phyloP scores from a whole-genome alignment of 2,797 vertebrate genomes.

The Heterohyrax brucei region DNA sequence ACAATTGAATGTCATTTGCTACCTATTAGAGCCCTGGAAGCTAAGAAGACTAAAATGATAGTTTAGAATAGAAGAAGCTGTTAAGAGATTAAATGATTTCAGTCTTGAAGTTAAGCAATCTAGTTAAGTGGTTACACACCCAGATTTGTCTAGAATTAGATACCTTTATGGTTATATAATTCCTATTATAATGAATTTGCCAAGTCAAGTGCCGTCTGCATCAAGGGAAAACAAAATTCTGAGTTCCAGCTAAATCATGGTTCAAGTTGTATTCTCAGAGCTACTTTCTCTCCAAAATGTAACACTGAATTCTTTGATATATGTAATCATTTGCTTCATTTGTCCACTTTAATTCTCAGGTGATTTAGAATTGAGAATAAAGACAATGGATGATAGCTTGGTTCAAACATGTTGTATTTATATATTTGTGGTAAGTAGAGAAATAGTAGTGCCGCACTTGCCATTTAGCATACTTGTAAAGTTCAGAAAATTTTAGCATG shows the following conservation, averaged over 20 bases:
- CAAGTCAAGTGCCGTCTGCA: not conserved
- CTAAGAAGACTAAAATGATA: not conserved
- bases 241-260: not conserved
- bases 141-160: not conserved
- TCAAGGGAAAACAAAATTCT: not conserved
- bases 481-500: not conserved
- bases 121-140: not conserved
- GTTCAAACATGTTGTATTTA: not conserved
- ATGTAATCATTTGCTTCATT: not conserved
- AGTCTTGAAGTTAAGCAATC: not conserved
- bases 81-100: conserved; percentile 14
- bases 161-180: not conserved
- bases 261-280: not conserved
- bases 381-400: not conserved
- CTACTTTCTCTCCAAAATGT: not conserved
- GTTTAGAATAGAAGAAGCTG: not conserved
- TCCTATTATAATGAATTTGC: not conserved
- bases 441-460: not conserved
- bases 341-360: not conserved
- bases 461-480: not conserved
- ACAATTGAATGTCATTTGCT: not conserved
- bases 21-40: not conserved
- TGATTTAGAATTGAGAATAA: conserved; percentile 19
- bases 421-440: not conserved
- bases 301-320: not conserved